A percentile compares a stretch with the other conserved stretches of the same genome.
These are phyloP conservation scores for Odontomyia ornata DNA, from an alignment of 2,888 invertebrate species.

Conservation along the genomic window DNA sequence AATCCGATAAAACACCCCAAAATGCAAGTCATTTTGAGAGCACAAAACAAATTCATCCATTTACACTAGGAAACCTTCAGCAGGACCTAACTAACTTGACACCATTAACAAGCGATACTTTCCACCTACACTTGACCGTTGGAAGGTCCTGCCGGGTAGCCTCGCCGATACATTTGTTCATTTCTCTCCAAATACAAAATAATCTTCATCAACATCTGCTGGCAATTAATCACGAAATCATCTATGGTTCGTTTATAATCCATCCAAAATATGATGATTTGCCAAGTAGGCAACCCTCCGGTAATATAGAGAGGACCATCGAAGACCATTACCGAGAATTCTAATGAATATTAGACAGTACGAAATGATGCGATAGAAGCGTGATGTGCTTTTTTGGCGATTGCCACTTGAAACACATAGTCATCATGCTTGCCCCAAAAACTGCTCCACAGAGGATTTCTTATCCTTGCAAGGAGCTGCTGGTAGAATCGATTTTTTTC, in stretches of 20 bases:
- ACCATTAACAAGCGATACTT: no score
- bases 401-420: conserved; percentile 9
- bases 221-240: conserved; percentile 17
- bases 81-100: no score
- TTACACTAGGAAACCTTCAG: no score
- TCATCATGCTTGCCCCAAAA: conserved; percentile 6
- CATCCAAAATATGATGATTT: conserved; percentile 20
- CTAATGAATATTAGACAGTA: conserved; percentile 21
- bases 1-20: no score
- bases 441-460: background rate
- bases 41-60: no score
- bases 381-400: conserved; percentile 28
- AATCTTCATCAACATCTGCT: background rate
- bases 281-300: conserved; percentile 9
- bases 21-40: no score
- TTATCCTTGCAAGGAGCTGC: background rate
- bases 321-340: conserved; percentile 26
- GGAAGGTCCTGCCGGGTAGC: no score
- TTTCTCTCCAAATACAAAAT: background rate
- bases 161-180: background rate
- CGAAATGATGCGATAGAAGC: conserved; percentile 2
- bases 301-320: conserved; percentile 2
- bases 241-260: conserved; percentile 31
- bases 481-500: conserved; percentile 17
- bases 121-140: no score